phyloP scores from a whole-genome alignment of 64 coral and sea anemone genomes.

The Astreopora myriophthalma region DNA sequence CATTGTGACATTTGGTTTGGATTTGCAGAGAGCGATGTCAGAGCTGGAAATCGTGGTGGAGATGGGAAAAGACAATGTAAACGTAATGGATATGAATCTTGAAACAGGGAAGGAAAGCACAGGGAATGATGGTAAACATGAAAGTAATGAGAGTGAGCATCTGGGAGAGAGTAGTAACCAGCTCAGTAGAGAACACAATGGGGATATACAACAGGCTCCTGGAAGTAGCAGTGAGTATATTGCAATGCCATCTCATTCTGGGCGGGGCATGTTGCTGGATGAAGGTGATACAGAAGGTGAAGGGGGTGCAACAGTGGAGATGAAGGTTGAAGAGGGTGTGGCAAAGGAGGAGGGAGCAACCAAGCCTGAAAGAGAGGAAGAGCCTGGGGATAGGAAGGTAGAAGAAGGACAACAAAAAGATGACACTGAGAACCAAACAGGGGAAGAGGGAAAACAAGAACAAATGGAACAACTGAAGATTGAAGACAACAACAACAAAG shows the following conservation, averaged over 20 bases:
- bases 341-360: not conserved
- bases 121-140: not conserved
- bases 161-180: not conserved
- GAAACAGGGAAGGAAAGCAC: not conserved
- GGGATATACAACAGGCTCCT: not conserved
- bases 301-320: not conserved
- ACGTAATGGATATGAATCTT: not conserved
- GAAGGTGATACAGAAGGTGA: not conserved
- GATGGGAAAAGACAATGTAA: not conserved
- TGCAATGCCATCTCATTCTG: not conserved
- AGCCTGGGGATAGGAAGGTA: not conserved
- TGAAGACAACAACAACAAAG: not conserved
- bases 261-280: not conserved
- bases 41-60: conserved; percentile 22
- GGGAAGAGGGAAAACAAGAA: not conserved
- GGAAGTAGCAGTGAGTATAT: not conserved
- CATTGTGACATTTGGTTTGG: not conserved
- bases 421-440: not conserved
- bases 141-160: not conserved
- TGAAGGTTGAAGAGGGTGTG: not conserved
- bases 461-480: too few species aligned
- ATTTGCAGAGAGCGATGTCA: not conserved
- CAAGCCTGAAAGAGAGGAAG: not conserved
- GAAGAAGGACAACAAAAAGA: not conserved
- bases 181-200: not conserved